Base-by-base conservation (phyloP, 2,797 vertebrate genomes). In the Clamator glandarius region DNA sequence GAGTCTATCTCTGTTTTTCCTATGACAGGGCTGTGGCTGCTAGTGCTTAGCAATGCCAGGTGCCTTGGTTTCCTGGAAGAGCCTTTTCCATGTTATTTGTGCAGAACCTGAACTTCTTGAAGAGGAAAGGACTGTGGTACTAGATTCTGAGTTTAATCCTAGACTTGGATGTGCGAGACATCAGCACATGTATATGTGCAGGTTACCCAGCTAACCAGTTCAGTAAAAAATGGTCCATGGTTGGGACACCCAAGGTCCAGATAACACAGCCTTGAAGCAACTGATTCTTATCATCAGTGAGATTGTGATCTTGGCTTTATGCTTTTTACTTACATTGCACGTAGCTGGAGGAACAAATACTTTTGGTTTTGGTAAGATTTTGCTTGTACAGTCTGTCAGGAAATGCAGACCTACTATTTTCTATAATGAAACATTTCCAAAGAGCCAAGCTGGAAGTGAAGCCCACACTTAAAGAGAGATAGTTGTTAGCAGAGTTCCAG, bases 401-500 rank as follows among this genome's bases (percentile, higher is more conserved):
- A 94, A 92, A 59, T 48, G n/a, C 57, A 81, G 39, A 42, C 55
- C 20, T 79, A 5, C 79, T 66, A 76, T 93, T 91, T 96, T 93
- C 73, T 82, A 0, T 63, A 83, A 63, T 54, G 52, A 80, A 57
- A 35, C 39, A 24, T 83, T 96, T 93, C 76, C 67, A 88, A 88
- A 62, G 68, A 61, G 64, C 5, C 63, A 66, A 63, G 25, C 62
- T 87, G 81, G 41, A 84, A 79, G 25, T n/a, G 23, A 82, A 74
- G 59, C 44, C 55, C 23, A 19, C 20, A 21, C 59, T 85, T 82
- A 69, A 81, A 84, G 48, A 51, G 44, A 25, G 5, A 5, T 76
- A 89, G 82, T 39, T 69, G 26, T 61, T 81, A 89, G 35, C 68
- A 76, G 24, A 82, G 36, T 77, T 89, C 31, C 74, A 70, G 62